Evolutionary conservation across 2,797 vertebrate genomes (phyloP).

Genomic region (Australoheros facetus): DNA sequence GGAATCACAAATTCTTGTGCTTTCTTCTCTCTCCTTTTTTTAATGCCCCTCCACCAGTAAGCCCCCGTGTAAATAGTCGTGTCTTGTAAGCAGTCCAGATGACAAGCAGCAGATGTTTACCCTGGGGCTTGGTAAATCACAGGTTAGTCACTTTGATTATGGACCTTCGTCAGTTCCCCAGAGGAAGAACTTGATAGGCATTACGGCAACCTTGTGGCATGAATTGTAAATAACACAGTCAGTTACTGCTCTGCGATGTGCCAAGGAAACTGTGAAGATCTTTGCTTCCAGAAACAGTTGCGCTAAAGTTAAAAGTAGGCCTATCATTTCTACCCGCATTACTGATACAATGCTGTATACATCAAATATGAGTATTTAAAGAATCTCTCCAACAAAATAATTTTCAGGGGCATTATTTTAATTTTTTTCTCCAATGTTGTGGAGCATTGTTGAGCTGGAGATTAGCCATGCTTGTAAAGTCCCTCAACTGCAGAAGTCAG

Average conservation of each 20-base stretch:
- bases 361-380: neutral
- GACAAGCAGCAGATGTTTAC: slow-evolving; percentile 73
- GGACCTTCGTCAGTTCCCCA: slow-evolving; percentile 40
- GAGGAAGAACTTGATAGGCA: slow-evolving; percentile 51
- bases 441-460: neutral
- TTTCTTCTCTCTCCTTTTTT: neutral
- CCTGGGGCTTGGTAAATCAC: slow-evolving; percentile 67
- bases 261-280: neutral
- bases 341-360: neutral
- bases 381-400: neutral
- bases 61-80: slow-evolving; percentile 54
- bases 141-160: slow-evolving; percentile 69
- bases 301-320: neutral
- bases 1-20: slow-evolving; percentile 44
- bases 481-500: neutral
- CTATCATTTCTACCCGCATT: neutral
- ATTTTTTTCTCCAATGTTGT: neutral
- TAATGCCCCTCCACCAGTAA: slow-evolving; percentile 30
- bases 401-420: neutral
- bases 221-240: slow-evolving; percentile 53
- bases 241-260: slow-evolving; percentile 7
- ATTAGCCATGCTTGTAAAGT: neutral
- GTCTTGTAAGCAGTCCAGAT: slow-evolving; percentile 62
- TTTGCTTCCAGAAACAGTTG: slow-evolving; percentile 5
- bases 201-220: slow-evolving; percentile 39